Conservation (phyloP, 2,113 vertebrate genomes). For the Rhinolophus ferrumequinum region DNA sequence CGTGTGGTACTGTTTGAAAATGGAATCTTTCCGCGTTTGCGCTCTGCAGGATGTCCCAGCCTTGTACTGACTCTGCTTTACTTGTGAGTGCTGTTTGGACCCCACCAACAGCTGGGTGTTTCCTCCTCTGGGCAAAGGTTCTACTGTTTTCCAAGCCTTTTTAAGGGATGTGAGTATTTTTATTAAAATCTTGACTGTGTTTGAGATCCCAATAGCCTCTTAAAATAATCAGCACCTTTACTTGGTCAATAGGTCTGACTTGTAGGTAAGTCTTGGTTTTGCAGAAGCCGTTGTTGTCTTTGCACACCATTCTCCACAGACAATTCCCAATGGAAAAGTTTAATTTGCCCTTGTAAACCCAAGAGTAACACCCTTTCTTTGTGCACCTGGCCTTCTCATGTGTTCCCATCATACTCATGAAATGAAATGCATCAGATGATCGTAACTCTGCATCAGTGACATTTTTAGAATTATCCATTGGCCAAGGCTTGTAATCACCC, state of each 20-base stretch:
- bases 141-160: neutral
- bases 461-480: neutral
- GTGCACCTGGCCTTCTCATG: neutral
- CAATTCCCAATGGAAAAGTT: accelerated
- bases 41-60: too few species aligned
- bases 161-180: neutral
- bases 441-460: too few species aligned
- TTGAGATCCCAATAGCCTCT: neutral
- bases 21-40: neutral
- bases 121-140: neutral
- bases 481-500: neutral
- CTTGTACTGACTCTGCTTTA: neutral
- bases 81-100: neutral
- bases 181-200: neutral
- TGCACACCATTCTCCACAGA: neutral
- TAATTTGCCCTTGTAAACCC: accelerated
- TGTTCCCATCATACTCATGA: neutral
- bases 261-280: neutral
- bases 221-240: neutral
- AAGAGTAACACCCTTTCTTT: neutral
- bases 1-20: neutral
- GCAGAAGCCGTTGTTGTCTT: neutral
- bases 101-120: neutral
- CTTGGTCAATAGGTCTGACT: neutral
- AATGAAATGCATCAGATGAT: too few species aligned